phyloP scores from a whole-genome alignment of 2,113 vertebrate species.

The Tragulus kanchil region DNA sequence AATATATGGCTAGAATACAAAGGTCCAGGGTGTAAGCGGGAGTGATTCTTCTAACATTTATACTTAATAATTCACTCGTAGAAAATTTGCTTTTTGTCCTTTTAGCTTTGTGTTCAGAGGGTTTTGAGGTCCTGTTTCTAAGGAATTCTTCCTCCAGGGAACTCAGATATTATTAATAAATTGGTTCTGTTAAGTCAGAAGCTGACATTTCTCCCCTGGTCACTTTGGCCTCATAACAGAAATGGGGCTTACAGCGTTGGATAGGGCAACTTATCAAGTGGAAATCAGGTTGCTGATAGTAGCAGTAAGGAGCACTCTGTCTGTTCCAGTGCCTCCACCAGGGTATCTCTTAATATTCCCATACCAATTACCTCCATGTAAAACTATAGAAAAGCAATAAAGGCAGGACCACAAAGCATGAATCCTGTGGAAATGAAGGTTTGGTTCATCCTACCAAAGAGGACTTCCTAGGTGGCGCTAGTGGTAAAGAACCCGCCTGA shows the following conservation, averaged over 20 bases:
- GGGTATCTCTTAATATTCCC: not conserved
- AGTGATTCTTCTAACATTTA: not conserved
- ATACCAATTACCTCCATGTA: slow-evolving; percentile 2
- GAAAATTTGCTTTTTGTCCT: not conserved
- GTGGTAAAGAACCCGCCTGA: too few species aligned
- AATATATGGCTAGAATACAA: not conserved
- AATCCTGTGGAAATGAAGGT: not conserved
- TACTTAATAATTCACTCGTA: not conserved
- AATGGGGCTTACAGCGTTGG: not conserved
- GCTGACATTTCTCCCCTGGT: not conserved
- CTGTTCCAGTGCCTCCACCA: slow-evolving; percentile 10
- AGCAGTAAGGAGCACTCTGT: not conserved
- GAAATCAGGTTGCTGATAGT: slow-evolving; percentile 16
- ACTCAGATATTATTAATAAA: slow-evolving; percentile 6
- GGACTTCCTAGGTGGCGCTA: too few species aligned
- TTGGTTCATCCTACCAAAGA: not conserved
- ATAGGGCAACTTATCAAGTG: not conserved
- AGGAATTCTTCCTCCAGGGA: not conserved
- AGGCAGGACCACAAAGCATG: not conserved
- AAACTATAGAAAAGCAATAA: slow-evolving; percentile 44
- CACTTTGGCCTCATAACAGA: not conserved
- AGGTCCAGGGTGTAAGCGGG: not conserved
- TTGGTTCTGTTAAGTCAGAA: slow-evolving; percentile 25
- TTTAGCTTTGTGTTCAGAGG: not conserved
- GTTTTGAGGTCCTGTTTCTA: slow-evolving; percentile 11